These are phyloP conservation scores for Actenoides hombroni DNA, from an alignment of 2,113 vertebrate genomes.

Conservation along the genomic window DNA sequence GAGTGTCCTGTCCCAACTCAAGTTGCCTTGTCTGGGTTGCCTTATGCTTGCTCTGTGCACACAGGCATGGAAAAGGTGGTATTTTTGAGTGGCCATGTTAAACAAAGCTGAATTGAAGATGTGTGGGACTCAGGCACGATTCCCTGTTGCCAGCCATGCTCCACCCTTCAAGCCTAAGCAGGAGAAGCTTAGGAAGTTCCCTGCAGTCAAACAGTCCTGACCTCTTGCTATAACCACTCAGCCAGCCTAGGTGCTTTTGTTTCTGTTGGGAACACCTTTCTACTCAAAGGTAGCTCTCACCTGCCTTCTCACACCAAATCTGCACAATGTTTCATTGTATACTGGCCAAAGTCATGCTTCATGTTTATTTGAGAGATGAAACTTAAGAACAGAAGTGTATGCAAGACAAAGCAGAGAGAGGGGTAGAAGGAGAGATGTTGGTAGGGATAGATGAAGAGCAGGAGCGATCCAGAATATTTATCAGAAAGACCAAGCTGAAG, in stretches of 20 bases:
- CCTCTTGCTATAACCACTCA: not conserved
- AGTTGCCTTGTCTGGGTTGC: not conserved
- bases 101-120: not conserved
- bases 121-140: fast-evolving
- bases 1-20: not conserved
- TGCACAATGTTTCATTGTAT: not conserved
- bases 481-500: not conserved
- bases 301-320: not conserved
- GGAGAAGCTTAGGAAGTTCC: not conserved
- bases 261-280: not conserved
- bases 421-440: not conserved
- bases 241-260: too few relatives aligned
- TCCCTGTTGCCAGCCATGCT: not conserved
- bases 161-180: not conserved
- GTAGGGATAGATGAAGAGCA: not conserved
- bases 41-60: not conserved
- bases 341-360: not conserved
- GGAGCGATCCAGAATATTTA: not conserved
- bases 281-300: not conserved
- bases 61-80: not conserved
- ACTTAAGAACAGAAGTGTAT: not conserved
- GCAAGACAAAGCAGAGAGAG: not conserved
- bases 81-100: not conserved
- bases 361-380: not conserved
- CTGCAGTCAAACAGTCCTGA: not conserved